These are phyloP conservation scores for Passer domesticus DNA, from an alignment of 2,113 vertebrate genomes.

Conservation along the genomic window DNA sequence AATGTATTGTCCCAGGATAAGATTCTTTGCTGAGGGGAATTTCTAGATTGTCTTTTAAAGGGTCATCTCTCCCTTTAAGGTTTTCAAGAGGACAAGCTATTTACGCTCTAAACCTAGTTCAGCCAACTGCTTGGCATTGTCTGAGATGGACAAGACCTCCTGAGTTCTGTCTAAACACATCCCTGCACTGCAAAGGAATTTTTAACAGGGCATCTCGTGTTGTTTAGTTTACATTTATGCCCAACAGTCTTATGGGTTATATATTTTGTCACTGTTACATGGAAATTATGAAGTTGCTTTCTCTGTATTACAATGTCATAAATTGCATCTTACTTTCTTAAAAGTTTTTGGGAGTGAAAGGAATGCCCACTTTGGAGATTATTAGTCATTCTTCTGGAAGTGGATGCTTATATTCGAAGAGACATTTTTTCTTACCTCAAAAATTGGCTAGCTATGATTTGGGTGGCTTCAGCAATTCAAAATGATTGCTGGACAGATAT, in stretches of 20 bases:
- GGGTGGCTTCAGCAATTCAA: neutral
- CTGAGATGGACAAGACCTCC: neutral
- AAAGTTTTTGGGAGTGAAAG: neutral
- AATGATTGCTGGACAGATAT: neutral
- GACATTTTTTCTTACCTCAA: accelerated
- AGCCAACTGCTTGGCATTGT: neutral
- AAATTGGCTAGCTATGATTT: neutral
- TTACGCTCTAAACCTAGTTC: neutral
- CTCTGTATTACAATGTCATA: neutral
- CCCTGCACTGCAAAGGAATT: neutral
- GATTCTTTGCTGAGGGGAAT: neutral
- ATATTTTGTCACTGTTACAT: neutral
- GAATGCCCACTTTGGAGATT: neutral
- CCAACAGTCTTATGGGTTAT: neutral
- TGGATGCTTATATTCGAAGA: neutral
- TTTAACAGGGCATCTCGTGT: neutral
- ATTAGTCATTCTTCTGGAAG: neutral
- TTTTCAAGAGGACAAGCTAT: neutral
- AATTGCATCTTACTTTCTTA: neutral
- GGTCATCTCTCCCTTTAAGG: neutral
- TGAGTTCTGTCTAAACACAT: neutral
- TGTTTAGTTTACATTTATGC: neutral
- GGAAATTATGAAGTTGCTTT: neutral
- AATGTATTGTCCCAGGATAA: neutral
- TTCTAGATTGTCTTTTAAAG: neutral